Evolutionary conservation across 2,888 invertebrate genomes (phyloP), one percentile per base, ranked within the genome.

Genomic region (Apamea anceps): DNA sequence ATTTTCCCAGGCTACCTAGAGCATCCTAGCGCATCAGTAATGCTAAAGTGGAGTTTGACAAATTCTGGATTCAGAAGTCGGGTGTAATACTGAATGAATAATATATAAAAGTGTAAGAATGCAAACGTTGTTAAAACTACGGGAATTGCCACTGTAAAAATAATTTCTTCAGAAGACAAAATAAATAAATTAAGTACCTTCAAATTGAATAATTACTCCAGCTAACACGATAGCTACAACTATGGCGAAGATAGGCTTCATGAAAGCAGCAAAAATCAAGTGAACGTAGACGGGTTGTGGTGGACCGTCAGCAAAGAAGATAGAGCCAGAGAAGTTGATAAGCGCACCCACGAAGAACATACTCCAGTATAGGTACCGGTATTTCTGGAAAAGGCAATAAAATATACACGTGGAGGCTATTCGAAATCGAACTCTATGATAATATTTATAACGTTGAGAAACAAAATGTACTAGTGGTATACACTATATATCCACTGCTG

Each of bases 171-270:
- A 45, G 7, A 57, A 18, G 6, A 7, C 4, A 12, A 28, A 45
- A 28, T 21, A 10, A 60, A 32, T 8, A 32, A 73, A 32, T 5
- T 28, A 57, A 2, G 2, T 87, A 95, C 95, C 89, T 82, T 95
- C 94, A 65, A 91, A 80, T 80, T 90, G 90, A 37, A 92, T 89
- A 18, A 91, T 82, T 42, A 90, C 68, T 21, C 92, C 92, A 2
- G 91, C 51, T 0, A 93, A 74, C 0, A 90, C 1, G 6, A 89
- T 4, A 0, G 83, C 80, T 0, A 91, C 10, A 0, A 87, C 0
- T 0, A 88, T 10, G 0, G 89, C 90, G 72, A 92, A 94, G 25
- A 88, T 21, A 21, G 80, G 83, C 42, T 82, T 80, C 32, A 42
- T 6, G 4, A 82, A 42, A 18, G 85, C 87, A 2, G 92, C 87